Base-by-base conservation (phyloP, 2,797 vertebrate genomes). In the Enteromius argenteus region DNA sequence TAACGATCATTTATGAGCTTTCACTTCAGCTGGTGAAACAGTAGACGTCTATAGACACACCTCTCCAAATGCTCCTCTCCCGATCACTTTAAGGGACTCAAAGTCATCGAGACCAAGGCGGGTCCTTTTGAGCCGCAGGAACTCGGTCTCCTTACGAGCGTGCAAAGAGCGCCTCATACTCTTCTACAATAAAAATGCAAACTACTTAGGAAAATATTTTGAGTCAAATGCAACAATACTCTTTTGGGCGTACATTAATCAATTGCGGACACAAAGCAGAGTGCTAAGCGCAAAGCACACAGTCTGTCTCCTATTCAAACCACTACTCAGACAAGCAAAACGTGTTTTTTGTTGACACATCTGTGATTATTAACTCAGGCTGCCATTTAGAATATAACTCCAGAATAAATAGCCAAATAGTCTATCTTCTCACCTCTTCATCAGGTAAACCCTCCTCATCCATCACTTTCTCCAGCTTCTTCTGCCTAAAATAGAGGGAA, bases 391-490 rank as follows among this genome's bases (percentile, higher is more conserved):
- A 51, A 51, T 49, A 73, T 0, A 42, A 77, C 2, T 35, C 3
- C 9, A 60, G 39, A 71, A 51, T 51, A 32, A 37, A 35, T 35
- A 51, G 19, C 42, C 51, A 6, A 46, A 44, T 3, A 5, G 23
- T 49, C 58, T 7, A 44, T n/a, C 27, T 60, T 58, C 79, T 76
- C 62, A 99, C 98, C 96, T 99, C 98, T 87, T 99, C 98, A 30
- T 99, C 98, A 60, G 95, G 96, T 56, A 99, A 92, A 35, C 98
- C 98, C 91, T 99, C 98, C n/a, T 99, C 97, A 39, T 99, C 97
- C 98, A 99, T 99, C 84, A 95, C 98, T 86, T 98, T 97, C 93
- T 99, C 98, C 83, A 99, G 93, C 89, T 99, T 99, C 93, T 98
- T 99, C 93, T 99, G 98, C 93, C 98, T 99, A 68, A 7, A 35